Evolutionary conservation across 2,888 invertebrate species (phyloP).

Genomic region (Listrodromus nycthemerus): DNA sequence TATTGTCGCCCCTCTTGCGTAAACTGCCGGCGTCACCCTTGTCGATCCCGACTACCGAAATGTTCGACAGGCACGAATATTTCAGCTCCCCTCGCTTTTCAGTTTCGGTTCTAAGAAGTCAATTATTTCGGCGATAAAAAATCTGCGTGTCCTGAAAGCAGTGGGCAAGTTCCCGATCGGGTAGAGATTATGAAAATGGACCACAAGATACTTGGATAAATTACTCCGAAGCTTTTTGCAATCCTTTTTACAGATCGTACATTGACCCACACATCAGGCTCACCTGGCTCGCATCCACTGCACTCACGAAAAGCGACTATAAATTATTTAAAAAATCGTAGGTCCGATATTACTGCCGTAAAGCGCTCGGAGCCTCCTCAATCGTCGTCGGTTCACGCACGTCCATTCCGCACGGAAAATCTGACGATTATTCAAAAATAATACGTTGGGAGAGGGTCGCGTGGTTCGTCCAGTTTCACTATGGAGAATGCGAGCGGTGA

Average conservation of each 20-base stretch:
- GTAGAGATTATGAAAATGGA: neutral
- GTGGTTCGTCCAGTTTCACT: constrained; percentile 17
- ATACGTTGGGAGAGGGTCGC: constrained; percentile 10
- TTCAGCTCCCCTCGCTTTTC: neutral
- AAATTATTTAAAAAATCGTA: no score
- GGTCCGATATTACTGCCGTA: no score
- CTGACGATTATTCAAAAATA: constrained; percentile 26
- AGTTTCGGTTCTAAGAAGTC: neutral
- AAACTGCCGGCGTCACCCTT: neutral
- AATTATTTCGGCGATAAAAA: neutral
- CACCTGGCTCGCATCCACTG: neutral
- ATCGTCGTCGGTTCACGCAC: no score
- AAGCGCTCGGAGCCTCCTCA: neutral
- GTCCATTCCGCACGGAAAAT: neutral
- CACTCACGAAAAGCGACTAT: no score
- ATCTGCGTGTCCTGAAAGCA: neutral
- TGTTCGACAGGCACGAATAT: neutral
- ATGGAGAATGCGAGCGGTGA: neutral
- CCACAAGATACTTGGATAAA: neutral
- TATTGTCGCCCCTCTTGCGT: neutral
- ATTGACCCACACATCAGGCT: neutral
- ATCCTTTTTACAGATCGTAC: neutral
- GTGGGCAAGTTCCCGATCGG: neutral
- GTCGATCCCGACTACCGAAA: neutral
- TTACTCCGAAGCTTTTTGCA: neutral